These are phyloP conservation scores for Muraenolepis orangiensis DNA, from an alignment of 2,797 vertebrate genomes.

Conservation along the genomic window DNA sequence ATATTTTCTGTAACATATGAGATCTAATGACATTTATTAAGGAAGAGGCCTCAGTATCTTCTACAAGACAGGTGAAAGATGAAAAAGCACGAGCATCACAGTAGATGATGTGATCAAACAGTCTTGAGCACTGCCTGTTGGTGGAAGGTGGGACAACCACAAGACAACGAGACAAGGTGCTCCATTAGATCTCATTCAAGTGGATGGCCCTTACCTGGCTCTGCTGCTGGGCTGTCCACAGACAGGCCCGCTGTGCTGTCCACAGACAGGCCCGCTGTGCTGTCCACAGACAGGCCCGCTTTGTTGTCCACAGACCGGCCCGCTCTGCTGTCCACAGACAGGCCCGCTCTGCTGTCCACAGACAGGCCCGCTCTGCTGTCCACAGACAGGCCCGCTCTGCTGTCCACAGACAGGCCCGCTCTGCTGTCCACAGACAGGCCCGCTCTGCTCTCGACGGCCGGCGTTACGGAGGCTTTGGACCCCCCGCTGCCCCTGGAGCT, in stretches of 20 bases:
- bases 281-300: background rate
- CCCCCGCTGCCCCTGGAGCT: slow-evolving; percentile 81
- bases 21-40: no score
- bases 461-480: slow-evolving; percentile 72
- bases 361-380: no score
- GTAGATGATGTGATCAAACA: background rate
- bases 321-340: slow-evolving; percentile 57
- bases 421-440: slow-evolving; percentile 32
- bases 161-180: no score
- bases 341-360: slow-evolving; percentile 43
- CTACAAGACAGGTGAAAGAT: no score
- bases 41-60: no score
- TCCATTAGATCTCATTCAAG: background rate
- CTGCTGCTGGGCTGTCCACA: slow-evolving; percentile 46
- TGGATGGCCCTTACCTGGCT: slow-evolving; percentile 70
- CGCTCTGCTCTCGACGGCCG: slow-evolving; percentile 58
- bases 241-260: no score
- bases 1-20: no score
- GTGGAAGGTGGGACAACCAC: background rate
- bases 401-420: background rate
- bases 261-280: no score
- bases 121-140: background rate
- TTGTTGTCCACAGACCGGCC: slow-evolving; percentile 32
- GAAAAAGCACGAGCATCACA: no score
- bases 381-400: no score